Evolutionary conservation across 2,888 invertebrate species (phyloP).

Genomic region (Apoderus coryli): DNA sequence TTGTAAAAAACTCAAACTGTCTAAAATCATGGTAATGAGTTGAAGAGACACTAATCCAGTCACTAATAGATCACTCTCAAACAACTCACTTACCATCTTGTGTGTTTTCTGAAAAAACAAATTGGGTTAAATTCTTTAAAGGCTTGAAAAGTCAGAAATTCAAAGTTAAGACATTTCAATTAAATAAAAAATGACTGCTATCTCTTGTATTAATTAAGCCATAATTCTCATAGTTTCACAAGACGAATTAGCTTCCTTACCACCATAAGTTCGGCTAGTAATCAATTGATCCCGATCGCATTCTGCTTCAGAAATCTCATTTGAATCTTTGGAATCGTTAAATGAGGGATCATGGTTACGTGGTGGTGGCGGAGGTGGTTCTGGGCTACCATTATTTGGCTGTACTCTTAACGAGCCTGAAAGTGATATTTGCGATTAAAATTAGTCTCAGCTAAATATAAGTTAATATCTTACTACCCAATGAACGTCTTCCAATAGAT

Average conservation of each 20-base stretch:
- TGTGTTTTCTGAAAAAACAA: constrained; percentile 33
- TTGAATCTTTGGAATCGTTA: constrained; percentile 88
- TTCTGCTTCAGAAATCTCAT: constrained; percentile 87
- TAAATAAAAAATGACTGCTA: no score
- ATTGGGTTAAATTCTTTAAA: no score
- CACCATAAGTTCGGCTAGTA: constrained; percentile 71
- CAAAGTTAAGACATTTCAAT: no score
- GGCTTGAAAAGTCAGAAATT: no score
- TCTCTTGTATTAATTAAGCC: no score
- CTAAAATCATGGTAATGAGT: constrained; percentile 21
- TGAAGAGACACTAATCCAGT: constrained; percentile 22
- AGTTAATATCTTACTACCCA: no score
- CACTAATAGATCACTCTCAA: constrained; percentile 24
- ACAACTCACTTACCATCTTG: constrained; percentile 33
- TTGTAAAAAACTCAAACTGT: no score
- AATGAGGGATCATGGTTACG: constrained; percentile 73
- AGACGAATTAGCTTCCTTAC: no score
- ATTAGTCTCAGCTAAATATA: no score
- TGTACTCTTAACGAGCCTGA: constrained; percentile 41
- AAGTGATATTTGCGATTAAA: no score
- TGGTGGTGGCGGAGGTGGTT: constrained; percentile 58
- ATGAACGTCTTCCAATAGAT: constrained; percentile 47
- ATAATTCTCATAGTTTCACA: no score
- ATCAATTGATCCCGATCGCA: constrained; percentile 70
- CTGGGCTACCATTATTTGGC: constrained; percentile 42